Evolutionary conservation across 2,113 vertebrate genomes (phyloP).

Genomic region (Elephantulus edwardii): DNA sequence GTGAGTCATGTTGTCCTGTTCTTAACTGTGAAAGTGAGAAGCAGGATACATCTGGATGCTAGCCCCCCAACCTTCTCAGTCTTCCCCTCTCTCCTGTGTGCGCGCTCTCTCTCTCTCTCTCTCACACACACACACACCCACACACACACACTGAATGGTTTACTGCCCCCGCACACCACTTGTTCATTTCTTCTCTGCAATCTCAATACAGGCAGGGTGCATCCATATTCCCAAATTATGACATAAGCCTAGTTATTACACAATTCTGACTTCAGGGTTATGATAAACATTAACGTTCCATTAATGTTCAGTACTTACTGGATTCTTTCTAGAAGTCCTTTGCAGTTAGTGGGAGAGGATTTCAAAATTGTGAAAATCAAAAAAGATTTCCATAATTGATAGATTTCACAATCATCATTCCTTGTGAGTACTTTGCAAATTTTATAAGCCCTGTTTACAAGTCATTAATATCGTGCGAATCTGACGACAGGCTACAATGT

Average conservation of each 20-base stretch:
- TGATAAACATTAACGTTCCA: neutral
- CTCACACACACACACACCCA: no score
- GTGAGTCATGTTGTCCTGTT: neutral
- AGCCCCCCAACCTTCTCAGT: neutral
- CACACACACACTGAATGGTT: neutral
- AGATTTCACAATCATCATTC: neutral
- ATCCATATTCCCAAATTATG: neutral
- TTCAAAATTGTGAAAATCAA: neutral
- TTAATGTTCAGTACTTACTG: no score
- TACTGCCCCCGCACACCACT: rapidly evolving
- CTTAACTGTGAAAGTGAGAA: neutral
- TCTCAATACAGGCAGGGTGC: neutral
- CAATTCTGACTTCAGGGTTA: neutral
- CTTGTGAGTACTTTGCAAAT: neutral
- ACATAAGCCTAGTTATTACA: neutral
- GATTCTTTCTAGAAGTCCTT: neutral
- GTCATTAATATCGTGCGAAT: no score
- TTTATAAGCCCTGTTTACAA: no score
- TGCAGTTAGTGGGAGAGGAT: neutral
- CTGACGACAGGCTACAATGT: neutral
- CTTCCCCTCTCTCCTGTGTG: no score
- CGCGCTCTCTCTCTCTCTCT: neutral
- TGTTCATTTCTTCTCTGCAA: neutral
- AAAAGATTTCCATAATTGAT: no score
- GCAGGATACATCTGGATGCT: neutral